Conservation (phyloP, 2,113 vertebrate genomes). For the Lophura nycthemera region DNA sequence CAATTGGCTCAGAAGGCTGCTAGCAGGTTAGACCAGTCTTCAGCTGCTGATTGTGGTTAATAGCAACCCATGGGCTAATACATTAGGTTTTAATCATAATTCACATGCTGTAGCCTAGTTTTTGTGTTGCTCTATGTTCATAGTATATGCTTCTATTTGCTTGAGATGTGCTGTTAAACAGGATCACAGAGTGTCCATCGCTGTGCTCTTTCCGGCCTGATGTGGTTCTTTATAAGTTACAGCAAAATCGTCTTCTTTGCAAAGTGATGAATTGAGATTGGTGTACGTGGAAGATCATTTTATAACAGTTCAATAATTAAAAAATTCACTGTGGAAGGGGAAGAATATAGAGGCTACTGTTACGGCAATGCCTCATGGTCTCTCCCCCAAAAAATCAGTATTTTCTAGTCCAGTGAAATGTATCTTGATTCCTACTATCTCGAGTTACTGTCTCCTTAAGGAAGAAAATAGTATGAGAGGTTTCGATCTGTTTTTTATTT, state of each 20-base stretch:
- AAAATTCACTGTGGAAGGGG: neutral
- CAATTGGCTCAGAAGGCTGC: constrained; percentile 79
- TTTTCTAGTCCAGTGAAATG: neutral
- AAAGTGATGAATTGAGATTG: neutral
- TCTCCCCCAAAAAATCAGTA: neutral
- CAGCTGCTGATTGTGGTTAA: neutral
- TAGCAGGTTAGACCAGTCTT: constrained; percentile 78
- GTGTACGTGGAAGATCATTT: neutral
- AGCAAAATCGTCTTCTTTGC: neutral
- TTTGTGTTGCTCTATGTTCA: neutral
- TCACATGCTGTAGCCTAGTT: neutral
- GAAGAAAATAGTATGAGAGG: neutral
- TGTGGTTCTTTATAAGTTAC: neutral
- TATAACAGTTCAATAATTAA: neutral
- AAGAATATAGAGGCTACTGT: neutral
- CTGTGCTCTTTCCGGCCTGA: neutral
- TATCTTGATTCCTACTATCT: neutral
- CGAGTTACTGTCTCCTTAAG: neutral
- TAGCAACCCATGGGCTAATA: neutral
- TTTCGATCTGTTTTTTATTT: neutral
- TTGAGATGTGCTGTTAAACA: neutral
- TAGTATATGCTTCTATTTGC: neutral
- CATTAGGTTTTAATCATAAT: neutral
- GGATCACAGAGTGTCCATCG: neutral
- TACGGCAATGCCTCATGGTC: neutral